Base-by-base conservation (phyloP, 2,113 vertebrate species). In the Laticauda colubrina region DNA sequence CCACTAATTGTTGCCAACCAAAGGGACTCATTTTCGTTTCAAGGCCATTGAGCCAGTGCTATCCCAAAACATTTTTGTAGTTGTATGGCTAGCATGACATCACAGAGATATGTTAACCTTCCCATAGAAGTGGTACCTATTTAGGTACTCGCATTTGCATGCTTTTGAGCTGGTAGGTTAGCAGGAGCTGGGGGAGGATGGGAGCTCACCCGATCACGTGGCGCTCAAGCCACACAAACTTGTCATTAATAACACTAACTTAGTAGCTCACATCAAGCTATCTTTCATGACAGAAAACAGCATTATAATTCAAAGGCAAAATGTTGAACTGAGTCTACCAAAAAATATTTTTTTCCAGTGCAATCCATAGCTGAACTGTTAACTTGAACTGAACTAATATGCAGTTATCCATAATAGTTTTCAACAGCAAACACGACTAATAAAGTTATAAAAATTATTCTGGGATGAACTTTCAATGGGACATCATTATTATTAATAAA, bases 211-310 rank as follows among this genome's bases (percentile, higher is more conserved):
- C 10, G 1, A 69, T 15, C 12, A 14, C 12, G 0, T 69, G 61
- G 12, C 2, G 11, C 61, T 69, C 12, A 0, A 2, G 29, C 61
- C 12, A n/a, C 29, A 94, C 95, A 95, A 95, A 94, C 90, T 94
- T 95, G 92, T 95, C 93, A 89, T 0, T 96, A 95, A 96, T 96
- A 96, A 96, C 95, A 96, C n/a, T 39, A 61, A 89, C 53, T 89
- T 94, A 95, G 59, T 95, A 95, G 94, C 91, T 96, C 94, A 95
- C 92, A 34, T 89, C 34, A 59, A 89, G 21, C 20, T 59, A 23
- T 55, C 55, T 89, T 57, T 89, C 21, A 24, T 29, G 24, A 15
- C 7, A 55, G 48, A 55, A 53, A 88, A 54, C 26, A 55, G 51
- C 87, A n/a, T 34, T 20, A 55, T 18, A 88, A 55, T 55, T 29